phyloP scores from a whole-genome alignment of 1,140 invertebrate genomes.

The Drosophila lacertosa region DNA sequence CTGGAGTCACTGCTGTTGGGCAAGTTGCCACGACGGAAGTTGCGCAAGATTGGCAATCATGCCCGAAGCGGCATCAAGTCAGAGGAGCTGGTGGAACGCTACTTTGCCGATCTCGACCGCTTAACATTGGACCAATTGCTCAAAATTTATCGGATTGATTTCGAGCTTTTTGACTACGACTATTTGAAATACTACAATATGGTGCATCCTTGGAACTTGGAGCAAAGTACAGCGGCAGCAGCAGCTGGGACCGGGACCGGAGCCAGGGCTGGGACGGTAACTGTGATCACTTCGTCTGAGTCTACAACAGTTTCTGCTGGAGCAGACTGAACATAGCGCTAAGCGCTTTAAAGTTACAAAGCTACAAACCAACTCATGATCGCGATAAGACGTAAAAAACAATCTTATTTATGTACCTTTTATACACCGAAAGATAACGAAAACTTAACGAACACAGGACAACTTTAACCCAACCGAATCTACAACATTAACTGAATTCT shows the following conservation, averaged over 20 bases:
- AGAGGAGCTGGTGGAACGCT: constrained; percentile 85
- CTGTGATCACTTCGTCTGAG: background rate
- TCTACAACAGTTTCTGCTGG: constrained; percentile 7
- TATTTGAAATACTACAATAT: constrained; percentile 86
- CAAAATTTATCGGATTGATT: constrained; percentile 89
- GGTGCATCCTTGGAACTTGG: constrained; percentile 75
- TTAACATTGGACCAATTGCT: constrained; percentile 87
- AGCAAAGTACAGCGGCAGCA: constrained; percentile 45
- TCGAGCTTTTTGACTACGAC: constrained; percentile 88
- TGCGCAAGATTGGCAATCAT: constrained; percentile 85
- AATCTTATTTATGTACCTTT: constrained; percentile 80
- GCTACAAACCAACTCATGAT: background rate
- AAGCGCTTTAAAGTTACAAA: background rate
- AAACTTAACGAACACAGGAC: no score
- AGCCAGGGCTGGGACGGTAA: background rate
- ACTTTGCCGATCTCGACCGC: constrained; percentile 87
- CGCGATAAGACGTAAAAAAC: constrained; percentile 60
- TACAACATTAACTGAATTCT: constrained; percentile 70
- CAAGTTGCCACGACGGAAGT: constrained; percentile 85
- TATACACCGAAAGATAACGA: constrained; percentile 24
- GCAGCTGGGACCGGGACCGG: background rate
- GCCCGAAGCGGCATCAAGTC: constrained; percentile 85
- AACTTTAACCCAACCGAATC: constrained; percentile 64
- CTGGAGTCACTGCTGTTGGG: constrained; percentile 86
- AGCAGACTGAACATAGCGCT: constrained; percentile 5